Evolutionary conservation across 2,888 invertebrate species (phyloP).

Genomic region (Philhelius pedissequus): DNA sequence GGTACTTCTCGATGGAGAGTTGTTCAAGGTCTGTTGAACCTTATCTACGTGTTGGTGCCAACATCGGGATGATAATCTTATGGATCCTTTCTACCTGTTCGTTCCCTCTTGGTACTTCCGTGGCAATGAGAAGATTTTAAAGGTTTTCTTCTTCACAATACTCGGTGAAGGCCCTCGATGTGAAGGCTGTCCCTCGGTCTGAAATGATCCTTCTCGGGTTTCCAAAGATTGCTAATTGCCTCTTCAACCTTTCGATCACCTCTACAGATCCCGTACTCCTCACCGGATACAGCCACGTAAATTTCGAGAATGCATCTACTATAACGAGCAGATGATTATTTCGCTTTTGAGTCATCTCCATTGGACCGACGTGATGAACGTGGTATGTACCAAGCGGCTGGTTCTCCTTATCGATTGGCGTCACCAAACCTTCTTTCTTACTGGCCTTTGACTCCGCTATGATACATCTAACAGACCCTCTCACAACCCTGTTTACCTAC

Average conservation of each 20-base stretch:
- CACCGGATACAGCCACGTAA: too few species aligned
- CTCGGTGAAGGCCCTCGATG: too few species aligned
- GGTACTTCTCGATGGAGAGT: neutral
- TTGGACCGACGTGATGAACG: too few species aligned
- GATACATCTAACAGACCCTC: too few species aligned
- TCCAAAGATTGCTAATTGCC: neutral
- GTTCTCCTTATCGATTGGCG: constrained; percentile 72
- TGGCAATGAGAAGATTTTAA: constrained; percentile 70
- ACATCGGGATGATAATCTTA: neutral
- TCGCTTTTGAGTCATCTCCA: constrained; percentile 70
- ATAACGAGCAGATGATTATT: constrained; percentile 73
- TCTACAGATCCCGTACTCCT: constrained; percentile 69
- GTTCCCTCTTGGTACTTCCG: neutral
- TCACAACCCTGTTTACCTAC: too few species aligned
- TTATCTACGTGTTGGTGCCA: neutral
- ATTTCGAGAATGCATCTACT: constrained; percentile 71
- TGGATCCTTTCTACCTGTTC: neutral
- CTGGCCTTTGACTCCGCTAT: constrained; percentile 70
- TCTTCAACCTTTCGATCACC: constrained; percentile 70
- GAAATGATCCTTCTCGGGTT: constrained; percentile 71
- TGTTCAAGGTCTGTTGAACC: neutral
- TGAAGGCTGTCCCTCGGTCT: constrained; percentile 75
- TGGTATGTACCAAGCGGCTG: constrained; percentile 70
- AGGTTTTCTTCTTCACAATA: constrained; percentile 67
- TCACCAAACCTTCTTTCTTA: constrained; percentile 72